Conservation (phyloP, 2,888 invertebrate genomes). For the Myathropa florea region DNA sequence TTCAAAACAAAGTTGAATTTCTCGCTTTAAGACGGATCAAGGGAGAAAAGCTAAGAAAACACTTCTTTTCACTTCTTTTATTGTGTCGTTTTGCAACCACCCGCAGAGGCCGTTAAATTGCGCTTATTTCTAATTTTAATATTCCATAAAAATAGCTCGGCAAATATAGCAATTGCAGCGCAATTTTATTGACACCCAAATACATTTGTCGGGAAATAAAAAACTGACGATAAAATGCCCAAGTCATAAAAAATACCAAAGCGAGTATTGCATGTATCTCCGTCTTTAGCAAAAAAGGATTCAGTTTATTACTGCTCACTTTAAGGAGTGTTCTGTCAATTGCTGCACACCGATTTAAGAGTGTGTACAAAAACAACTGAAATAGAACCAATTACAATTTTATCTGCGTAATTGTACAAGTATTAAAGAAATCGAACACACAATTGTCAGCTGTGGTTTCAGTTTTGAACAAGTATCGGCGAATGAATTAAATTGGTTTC, state of each 20-base stretch:
- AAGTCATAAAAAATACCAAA: background rate
- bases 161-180: conserved; percentile 27
- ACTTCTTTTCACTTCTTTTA: background rate
- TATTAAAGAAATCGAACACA: background rate
- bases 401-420: background rate
- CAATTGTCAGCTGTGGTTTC: too few species aligned
- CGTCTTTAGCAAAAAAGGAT: background rate
- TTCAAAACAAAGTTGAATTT: background rate
- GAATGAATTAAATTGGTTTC: too few species aligned
- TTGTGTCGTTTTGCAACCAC: background rate
- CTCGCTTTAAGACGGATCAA: background rate
- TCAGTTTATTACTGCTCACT: background rate
- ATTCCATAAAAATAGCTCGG: conserved; percentile 39
- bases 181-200: conserved; percentile 51
- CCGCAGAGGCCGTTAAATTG: conserved; percentile 11
- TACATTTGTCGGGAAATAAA: conserved; percentile 19
- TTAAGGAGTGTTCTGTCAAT: conserved; percentile 9
- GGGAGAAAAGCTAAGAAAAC: background rate
- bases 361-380: background rate
- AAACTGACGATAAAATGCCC: conserved; percentile 34
- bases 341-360: background rate
- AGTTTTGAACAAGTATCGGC: too few species aligned
- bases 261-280: background rate
- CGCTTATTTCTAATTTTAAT: conserved; percentile 44
- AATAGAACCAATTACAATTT: background rate